A percentile compares a stretch with the other conserved stretches of the same genome.
Evolutionary conservation across 2,113 vertebrate species (phyloP).

Genomic region (Merops nubicus): DNA sequence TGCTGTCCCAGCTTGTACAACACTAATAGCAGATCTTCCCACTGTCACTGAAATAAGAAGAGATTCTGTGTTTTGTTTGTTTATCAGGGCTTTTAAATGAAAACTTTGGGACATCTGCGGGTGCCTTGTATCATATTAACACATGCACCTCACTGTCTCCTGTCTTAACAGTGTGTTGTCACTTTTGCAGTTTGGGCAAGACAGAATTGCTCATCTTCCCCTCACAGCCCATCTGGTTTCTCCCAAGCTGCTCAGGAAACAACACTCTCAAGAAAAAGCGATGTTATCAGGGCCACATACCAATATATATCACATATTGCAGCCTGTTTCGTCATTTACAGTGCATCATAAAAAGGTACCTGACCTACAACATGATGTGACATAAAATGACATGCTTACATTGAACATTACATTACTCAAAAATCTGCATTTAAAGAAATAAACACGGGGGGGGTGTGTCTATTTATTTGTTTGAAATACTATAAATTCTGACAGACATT

Average conservation of each 20-base stretch:
- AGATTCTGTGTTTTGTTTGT: slow-evolving; percentile 38
- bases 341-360: slow-evolving; percentile 48
- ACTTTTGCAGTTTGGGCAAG: slow-evolving; percentile 67
- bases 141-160: slow-evolving; percentile 62
- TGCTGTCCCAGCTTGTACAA: not conserved
- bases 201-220: slow-evolving; percentile 61
- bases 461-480: slow-evolving; percentile 27
- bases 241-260: slow-evolving; percentile 58
- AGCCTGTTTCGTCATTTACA: slow-evolving; percentile 54
- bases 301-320: slow-evolving; percentile 41
- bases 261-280: slow-evolving; percentile 46
- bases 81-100: slow-evolving; percentile 50
- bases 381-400: slow-evolving; percentile 44
- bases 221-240: slow-evolving; percentile 71
- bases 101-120: slow-evolving; percentile 60
- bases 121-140: slow-evolving; percentile 59
- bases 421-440: slow-evolving; percentile 42
- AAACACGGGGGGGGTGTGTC: not conserved
- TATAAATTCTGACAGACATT: slow-evolving; percentile 34
- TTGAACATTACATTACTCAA: slow-evolving; percentile 17
- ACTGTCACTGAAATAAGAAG: not conserved
- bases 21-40: not conserved
- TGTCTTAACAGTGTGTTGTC: slow-evolving; percentile 69
- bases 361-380: slow-evolving; percentile 52
- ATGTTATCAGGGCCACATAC: slow-evolving; percentile 33